These are phyloP conservation scores for Blera fallax DNA, from an alignment of 2,888 invertebrate genomes.

Conservation along the genomic window DNA sequence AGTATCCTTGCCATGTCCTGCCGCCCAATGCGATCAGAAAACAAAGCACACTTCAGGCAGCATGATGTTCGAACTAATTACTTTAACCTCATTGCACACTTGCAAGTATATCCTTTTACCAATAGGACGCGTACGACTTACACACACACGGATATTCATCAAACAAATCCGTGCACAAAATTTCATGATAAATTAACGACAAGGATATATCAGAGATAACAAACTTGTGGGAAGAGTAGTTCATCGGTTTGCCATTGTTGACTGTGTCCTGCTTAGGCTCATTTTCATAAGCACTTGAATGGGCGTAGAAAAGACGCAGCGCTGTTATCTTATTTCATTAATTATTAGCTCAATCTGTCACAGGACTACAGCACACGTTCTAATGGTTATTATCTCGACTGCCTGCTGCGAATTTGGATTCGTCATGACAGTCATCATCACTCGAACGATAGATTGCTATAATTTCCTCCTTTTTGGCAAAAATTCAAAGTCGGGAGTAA, in stretches of 20 bases:
- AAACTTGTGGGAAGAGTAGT: background rate
- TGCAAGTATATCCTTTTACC: background rate
- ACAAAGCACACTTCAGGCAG: background rate
- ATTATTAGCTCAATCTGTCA: constrained; percentile 64
- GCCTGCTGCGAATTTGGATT: background rate
- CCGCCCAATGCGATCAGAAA: background rate
- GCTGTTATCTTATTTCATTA: constrained; percentile 50
- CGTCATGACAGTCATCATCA: constrained; percentile 35
- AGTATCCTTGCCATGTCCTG: background rate
- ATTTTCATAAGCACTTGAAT: background rate
- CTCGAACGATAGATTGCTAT: constrained; percentile 32
- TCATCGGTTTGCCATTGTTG: background rate
- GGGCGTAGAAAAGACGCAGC: constrained; percentile 15
- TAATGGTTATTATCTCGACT: constrained; percentile 33
- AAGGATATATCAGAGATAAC: constrained; percentile 2
- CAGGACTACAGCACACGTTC: constrained; percentile 38
- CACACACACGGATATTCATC: background rate
- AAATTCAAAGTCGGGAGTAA: background rate
- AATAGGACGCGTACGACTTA: background rate
- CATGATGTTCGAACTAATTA: background rate
- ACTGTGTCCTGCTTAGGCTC: background rate
- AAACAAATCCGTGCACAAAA: constrained; percentile 17
- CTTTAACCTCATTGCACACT: background rate
- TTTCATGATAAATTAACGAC: constrained; percentile 18
- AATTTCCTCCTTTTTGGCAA: background rate